Conservation (phyloP, 2,797 vertebrate species). For the Pseudochirops corinnae region DNA sequence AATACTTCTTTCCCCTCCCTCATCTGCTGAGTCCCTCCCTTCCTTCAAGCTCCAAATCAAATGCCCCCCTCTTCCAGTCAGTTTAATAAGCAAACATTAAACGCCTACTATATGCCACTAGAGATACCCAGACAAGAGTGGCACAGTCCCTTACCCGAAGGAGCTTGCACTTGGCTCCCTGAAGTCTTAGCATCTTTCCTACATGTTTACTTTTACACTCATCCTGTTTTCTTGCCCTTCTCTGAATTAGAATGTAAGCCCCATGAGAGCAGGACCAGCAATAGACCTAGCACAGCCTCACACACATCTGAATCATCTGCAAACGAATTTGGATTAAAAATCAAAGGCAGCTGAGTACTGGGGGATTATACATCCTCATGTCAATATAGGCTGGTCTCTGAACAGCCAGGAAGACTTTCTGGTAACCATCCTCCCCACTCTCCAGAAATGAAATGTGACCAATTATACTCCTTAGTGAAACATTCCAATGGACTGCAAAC, state of each 20-base stretch:
- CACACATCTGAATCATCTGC: background rate
- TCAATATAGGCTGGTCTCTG: background rate
- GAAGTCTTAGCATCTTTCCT: background rate
- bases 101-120: background rate
- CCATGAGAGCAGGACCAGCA: background rate
- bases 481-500: background rate
- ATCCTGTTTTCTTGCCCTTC: background rate
- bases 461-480: background rate
- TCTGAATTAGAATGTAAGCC: background rate
- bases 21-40: background rate
- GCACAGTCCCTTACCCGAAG: background rate
- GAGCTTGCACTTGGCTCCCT: background rate
- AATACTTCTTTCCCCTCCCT: background rate
- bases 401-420: background rate
- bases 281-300: background rate
- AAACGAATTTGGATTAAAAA: background rate
- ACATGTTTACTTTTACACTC: background rate
- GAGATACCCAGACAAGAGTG: background rate
- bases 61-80: background rate
- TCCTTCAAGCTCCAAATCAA: background rate
- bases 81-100: background rate
- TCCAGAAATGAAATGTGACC: background rate
- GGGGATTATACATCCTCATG: background rate
- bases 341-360: background rate
- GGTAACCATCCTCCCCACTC: background rate